Conservation (phyloP, 2,888 invertebrate genomes). For the Ochropleura plecta region DNA sequence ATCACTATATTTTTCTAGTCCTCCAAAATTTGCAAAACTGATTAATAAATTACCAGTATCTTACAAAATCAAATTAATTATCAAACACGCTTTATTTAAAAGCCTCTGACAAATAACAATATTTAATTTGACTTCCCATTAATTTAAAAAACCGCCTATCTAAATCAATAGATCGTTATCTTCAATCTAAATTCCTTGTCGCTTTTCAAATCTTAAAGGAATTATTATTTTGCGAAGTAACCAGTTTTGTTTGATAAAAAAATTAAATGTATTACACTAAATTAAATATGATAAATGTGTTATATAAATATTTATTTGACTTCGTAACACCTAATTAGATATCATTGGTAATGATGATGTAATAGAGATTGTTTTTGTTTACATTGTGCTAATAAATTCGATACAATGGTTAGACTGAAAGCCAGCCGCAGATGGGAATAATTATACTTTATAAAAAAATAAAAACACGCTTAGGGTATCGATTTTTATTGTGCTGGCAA, state of each 20-base stretch:
- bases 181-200: conserved; percentile 55
- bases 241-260: conserved; percentile 58
- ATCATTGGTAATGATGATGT: conserved; percentile 76
- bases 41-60: not conserved
- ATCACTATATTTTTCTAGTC: too few species aligned
- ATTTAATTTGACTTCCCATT: conserved; percentile 40
- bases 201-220: conserved; percentile 43
- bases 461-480: too few species aligned
- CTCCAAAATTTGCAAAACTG: not conserved
- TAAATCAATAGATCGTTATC: conserved; percentile 62
- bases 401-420: not conserved
- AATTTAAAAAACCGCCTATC: conserved; percentile 42
- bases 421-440: too few species aligned
- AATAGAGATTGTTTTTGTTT: conserved; percentile 32
- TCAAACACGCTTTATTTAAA: conserved; percentile 19
- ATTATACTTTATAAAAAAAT: too few species aligned
- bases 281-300: conserved; percentile 78
- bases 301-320: conserved; percentile 75
- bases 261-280: conserved; percentile 63
- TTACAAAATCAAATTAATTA: conserved; percentile 22
- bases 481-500: too few species aligned
- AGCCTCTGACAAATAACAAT: conserved; percentile 38
- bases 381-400: not conserved
- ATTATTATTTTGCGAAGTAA: conserved; percentile 63
- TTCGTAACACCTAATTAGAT: conserved; percentile 83